Conservation (phyloP, 2,888 invertebrate genomes). For the Dusona sp. region DNA sequence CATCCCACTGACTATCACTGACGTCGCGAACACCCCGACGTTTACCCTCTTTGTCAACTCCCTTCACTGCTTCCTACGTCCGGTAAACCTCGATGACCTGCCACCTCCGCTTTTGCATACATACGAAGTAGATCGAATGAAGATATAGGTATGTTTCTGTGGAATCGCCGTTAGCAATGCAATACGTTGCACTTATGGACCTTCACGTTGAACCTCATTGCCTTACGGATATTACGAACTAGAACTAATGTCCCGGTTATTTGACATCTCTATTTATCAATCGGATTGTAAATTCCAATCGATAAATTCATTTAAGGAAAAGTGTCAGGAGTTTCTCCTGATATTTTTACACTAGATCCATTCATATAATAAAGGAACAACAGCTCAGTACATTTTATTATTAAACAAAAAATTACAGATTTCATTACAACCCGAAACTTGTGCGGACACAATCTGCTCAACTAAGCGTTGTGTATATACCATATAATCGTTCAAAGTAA, state of each 20-base stretch:
- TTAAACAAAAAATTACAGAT: background rate
- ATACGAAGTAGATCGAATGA: slow-evolving; percentile 14
- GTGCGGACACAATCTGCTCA: background rate
- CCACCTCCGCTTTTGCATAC: slow-evolving; percentile 20
- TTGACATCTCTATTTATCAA: background rate
- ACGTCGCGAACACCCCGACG: slow-evolving; percentile 30
- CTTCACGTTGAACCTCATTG: slow-evolving; percentile 18
- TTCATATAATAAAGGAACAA: background rate
- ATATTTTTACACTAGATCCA: background rate
- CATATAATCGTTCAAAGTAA: background rate
- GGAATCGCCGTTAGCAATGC: background rate
- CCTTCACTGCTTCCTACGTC: slow-evolving; percentile 2
- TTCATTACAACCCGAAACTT: background rate
- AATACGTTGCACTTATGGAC: slow-evolving; percentile 23
- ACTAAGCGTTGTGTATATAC: background rate
- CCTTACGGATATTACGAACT: slow-evolving; percentile 10
- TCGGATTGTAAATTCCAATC: too few species aligned
- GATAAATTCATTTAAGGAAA: slow-evolving; percentile 11
- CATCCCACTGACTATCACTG: slow-evolving; percentile 42
- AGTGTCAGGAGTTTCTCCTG: background rate
- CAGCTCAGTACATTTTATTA: background rate
- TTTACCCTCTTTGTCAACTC: slow-evolving; percentile 42
- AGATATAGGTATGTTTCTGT: slow-evolving; percentile 6
- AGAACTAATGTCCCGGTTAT: background rate
- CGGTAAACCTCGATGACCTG: slow-evolving; percentile 10